These are phyloP conservation scores for Cheilosia grossa DNA, from an alignment of 2,888 invertebrate genomes.

Conservation along the genomic window DNA sequence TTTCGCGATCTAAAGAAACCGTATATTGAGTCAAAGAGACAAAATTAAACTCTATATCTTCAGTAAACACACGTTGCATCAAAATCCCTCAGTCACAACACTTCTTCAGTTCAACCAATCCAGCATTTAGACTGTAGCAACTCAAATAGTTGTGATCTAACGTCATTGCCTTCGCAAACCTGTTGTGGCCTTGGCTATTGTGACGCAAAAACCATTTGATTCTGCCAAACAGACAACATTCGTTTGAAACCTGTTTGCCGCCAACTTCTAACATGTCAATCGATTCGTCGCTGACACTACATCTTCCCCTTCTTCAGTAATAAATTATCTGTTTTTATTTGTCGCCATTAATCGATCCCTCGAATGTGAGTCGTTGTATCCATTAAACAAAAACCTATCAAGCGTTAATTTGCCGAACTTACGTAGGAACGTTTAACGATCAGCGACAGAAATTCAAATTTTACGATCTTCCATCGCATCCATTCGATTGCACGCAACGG, in stretches of 20 bases:
- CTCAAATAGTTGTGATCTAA: conserved; percentile 52
- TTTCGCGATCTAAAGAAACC: not conserved
- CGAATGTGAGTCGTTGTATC: conserved; percentile 7
- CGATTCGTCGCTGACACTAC: conserved; percentile 24
- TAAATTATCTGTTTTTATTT: conserved; percentile 40
- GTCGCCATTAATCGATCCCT: conserved; percentile 34
- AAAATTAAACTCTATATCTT: not conserved
- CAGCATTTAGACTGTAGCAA: conserved; percentile 17
- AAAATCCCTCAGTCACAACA: not conserved
- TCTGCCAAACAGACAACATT: conserved; percentile 17
- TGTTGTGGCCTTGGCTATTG: conserved; percentile 14
- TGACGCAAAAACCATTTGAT: conserved; percentile 9
- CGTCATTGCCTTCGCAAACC: conserved; percentile 61
- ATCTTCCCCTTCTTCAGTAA: conserved; percentile 19
- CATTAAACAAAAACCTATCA: conserved; percentile 33
- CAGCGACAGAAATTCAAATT: conserved; percentile 54
- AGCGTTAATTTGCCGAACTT: conserved; percentile 53
- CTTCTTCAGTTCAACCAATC: not conserved
- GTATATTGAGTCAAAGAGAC: not conserved
- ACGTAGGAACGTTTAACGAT: conserved; percentile 52
- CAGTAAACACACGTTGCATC: not conserved
- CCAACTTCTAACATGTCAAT: conserved; percentile 52
- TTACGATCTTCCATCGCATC: conserved; percentile 61
- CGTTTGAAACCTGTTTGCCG: conserved; percentile 51
- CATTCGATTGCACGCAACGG: conserved; percentile 33